phyloP scores from a whole-genome alignment of 2,113 vertebrate species.

The Labeo catla region DNA sequence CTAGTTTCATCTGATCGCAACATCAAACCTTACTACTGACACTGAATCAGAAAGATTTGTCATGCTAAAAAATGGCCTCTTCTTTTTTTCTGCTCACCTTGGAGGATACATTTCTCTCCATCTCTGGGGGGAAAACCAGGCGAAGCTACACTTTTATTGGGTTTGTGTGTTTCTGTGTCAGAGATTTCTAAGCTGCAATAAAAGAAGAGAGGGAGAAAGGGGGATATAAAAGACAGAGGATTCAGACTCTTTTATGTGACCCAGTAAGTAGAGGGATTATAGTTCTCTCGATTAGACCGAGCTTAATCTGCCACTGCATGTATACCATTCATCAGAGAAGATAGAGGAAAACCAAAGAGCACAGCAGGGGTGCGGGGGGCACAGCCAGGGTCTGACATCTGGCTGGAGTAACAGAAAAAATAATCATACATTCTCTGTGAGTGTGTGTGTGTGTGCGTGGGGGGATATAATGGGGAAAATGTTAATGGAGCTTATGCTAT shows the following conservation, averaged over 20 bases:
- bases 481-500: not conserved
- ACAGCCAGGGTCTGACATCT: constrained; percentile 18
- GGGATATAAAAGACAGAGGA: not conserved
- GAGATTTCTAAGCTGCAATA: constrained; percentile 36
- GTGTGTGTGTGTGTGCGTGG: not conserved
- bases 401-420: constrained; percentile 4
- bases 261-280: constrained; percentile 55
- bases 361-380: constrained; percentile 9
- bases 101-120: not conserved
- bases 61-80: constrained; percentile 17
- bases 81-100: constrained; percentile 9
- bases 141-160: constrained; percentile 30
- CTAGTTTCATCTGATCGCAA: constrained; percentile 31
- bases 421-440: not conserved
- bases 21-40: not conserved
- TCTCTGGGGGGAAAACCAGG: not conserved
- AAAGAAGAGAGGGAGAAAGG: not conserved
- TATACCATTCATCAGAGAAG: constrained; percentile 39
- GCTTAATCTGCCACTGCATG: constrained; percentile 34
- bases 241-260: constrained; percentile 47
- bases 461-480: not conserved
- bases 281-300: constrained; percentile 40
- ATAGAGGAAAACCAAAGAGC: constrained; percentile 21
- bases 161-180: constrained; percentile 54
- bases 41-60: constrained; percentile 16